Conservation (phyloP, 2,797 vertebrate species). For the Argentina silus region DNA sequence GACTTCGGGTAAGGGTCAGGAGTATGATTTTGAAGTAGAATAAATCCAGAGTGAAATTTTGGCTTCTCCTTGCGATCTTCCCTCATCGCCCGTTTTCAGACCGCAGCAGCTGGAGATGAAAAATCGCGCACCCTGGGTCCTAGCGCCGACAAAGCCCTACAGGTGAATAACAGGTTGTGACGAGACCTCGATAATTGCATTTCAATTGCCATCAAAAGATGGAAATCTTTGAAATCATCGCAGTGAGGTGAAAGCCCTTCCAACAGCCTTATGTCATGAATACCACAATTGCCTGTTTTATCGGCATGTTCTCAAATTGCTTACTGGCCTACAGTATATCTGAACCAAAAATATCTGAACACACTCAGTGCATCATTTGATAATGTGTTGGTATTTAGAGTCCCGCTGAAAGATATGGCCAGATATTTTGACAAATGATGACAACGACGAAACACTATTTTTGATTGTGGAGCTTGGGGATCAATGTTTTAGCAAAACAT, state of each 20-base stretch:
- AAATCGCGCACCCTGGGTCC: constrained; percentile 87
- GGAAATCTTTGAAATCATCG: neutral
- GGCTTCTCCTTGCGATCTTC: constrained; percentile 84
- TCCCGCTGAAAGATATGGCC: too few relatives aligned
- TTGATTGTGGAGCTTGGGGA: too few relatives aligned
- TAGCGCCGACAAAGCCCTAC: constrained; percentile 80
- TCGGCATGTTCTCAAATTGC: too few relatives aligned
- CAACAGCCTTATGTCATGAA: neutral
- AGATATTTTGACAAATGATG: too few relatives aligned
- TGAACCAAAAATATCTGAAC: too few relatives aligned
- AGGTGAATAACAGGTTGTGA: constrained; percentile 76
- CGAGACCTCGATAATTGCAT: constrained; percentile 49
- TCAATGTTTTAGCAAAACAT: too few relatives aligned
- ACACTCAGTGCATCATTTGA: too few relatives aligned
- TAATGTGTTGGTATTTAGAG: too few relatives aligned
- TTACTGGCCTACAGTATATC: too few relatives aligned
- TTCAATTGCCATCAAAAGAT: neutral
- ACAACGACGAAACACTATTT: too few relatives aligned
- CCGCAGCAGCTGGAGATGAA: constrained; percentile 88
- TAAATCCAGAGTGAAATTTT: constrained; percentile 76
- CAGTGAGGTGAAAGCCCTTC: neutral
- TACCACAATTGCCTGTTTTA: too few relatives aligned
- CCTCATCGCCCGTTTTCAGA: constrained; percentile 85
- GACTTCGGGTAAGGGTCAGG: constrained; percentile 59
- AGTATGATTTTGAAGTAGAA: constrained; percentile 68